A percentile compares a stretch with the other conserved stretches of the same genome.
Conservation (phyloP, 1,140 invertebrate genomes). For the Galleria mellonella region DNA sequence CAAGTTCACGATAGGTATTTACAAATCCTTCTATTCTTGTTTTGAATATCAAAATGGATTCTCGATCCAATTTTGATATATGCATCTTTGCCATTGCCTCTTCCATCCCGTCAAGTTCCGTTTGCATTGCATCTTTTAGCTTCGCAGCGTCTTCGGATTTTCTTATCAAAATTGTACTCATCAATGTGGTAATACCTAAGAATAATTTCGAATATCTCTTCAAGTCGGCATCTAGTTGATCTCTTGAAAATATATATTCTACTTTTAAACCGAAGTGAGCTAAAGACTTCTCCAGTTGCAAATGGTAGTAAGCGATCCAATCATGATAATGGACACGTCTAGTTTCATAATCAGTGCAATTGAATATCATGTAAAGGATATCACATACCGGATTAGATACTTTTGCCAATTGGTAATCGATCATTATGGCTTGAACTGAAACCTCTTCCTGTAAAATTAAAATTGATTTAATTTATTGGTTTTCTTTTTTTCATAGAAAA, state of each 20-base stretch:
- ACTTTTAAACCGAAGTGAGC: constrained; percentile 15
- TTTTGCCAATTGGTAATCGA: constrained; percentile 25
- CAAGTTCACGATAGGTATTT: too few relatives aligned
- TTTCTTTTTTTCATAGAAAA: neutral
- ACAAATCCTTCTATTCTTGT: too few relatives aligned
- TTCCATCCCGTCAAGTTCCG: too few relatives aligned
- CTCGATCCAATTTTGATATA: too few relatives aligned
- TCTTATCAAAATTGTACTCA: neutral
- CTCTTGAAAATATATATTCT: constrained; percentile 15
- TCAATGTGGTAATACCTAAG: constrained; percentile 7
- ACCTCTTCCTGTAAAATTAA: constrained; percentile 18
- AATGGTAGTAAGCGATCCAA: constrained; percentile 29
- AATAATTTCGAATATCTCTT: constrained; percentile 19
- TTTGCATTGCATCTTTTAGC: constrained; percentile 4
- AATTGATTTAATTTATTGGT: too few relatives aligned
- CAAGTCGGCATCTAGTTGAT: constrained; percentile 23
- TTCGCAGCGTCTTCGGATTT: constrained; percentile 9
- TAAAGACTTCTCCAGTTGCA: constrained; percentile 14
- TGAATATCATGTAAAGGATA: constrained; percentile 20
- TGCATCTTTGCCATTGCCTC: too few relatives aligned
- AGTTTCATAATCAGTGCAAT: constrained; percentile 22
- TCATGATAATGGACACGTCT: constrained; percentile 19
- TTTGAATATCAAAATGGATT: too few relatives aligned
- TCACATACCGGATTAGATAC: constrained; percentile 17
- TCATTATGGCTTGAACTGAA: constrained; percentile 14